Evolutionary conservation across 1,140 invertebrate species (phyloP), one percentile per base, ranked within the genome.

Genomic region (Cyclargus thomasi): DNA sequence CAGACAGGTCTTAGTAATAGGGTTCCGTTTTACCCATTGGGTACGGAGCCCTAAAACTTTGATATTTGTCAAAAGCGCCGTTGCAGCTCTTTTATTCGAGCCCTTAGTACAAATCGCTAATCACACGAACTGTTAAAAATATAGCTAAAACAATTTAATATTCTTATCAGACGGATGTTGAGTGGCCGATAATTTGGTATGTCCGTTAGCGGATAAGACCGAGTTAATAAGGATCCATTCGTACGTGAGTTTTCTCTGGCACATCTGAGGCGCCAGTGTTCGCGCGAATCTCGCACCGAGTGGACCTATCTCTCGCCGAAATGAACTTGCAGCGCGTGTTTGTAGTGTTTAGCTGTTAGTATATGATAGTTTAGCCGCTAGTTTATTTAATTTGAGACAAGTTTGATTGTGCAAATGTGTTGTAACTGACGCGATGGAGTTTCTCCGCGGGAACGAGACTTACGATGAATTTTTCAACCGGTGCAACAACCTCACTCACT

Each of bases 401-500:
- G 18, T n/a, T 11, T 62, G n/a, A 70, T 59, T 62, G 22, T 47
- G 62, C n/a, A 39, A 62, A 66, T 64, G 11, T 64, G 55, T 29
- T 4, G 8, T 8, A 10, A 53, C 55, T 20, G 55, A 68, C 70
- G 77, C 29, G 22, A 88, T 89, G 82, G 83, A 81, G 59, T 84
- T 83, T 68, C 71, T 89, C 0, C 85, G 85, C 14, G 63, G 6
- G n/a, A 90, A 90, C 66, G 87, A 90, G 53, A 87, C 84, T 1
- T 81, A 74, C 8, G 85, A 88, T 47, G 79, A 86, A 2, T 90
- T 90, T 80, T 85, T 80, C 55, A 78, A 80, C 20, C 79, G 87
- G 29, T 90, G 87, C 68, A 86, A 81, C 53, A 90, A 90, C 70
- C 57, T 86, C 10, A 78, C 86, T 1, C 70, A 80, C 22, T 92